Conservation (phyloP, 2,113 vertebrate genomes). For the Phaethornis superciliosus region DNA sequence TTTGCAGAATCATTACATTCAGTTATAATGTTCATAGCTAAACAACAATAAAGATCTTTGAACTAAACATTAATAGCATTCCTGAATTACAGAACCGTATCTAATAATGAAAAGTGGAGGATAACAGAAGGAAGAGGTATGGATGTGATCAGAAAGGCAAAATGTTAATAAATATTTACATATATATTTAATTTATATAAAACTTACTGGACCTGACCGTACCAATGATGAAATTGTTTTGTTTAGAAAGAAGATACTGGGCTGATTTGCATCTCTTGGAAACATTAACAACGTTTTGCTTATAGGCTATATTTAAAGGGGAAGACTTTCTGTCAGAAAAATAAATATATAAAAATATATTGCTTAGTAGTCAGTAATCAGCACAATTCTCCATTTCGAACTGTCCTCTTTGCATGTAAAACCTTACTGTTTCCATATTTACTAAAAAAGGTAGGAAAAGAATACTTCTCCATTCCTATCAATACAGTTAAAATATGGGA, state of each 20-base stretch:
- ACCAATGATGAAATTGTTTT: conserved; percentile 54
- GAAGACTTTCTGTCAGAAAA: background rate
- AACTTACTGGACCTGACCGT: background rate
- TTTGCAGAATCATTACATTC: background rate
- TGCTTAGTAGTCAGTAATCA: background rate
- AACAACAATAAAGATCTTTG: background rate
- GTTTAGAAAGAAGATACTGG: conserved; percentile 32
- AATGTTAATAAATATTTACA: background rate
- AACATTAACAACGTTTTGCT: background rate
- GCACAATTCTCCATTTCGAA: background rate
- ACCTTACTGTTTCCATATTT: background rate
- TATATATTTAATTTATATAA: background rate
- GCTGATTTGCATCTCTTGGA: conserved; percentile 29
- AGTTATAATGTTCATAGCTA: background rate
- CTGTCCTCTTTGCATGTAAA: background rate
- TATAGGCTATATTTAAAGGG: background rate
- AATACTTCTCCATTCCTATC: background rate
- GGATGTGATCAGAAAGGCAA: background rate
- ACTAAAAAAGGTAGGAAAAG: background rate
- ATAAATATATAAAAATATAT: background rate
- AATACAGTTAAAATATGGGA: background rate
- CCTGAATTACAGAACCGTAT: conserved; percentile 28
- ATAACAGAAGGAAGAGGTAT: conserved; percentile 3
- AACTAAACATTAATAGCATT: background rate
- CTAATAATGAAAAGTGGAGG: background rate